Evolutionary conservation across 2,888 invertebrate species (phyloP), one percentile per base, ranked within the genome.

Genomic region (Hecatera dysodea): DNA sequence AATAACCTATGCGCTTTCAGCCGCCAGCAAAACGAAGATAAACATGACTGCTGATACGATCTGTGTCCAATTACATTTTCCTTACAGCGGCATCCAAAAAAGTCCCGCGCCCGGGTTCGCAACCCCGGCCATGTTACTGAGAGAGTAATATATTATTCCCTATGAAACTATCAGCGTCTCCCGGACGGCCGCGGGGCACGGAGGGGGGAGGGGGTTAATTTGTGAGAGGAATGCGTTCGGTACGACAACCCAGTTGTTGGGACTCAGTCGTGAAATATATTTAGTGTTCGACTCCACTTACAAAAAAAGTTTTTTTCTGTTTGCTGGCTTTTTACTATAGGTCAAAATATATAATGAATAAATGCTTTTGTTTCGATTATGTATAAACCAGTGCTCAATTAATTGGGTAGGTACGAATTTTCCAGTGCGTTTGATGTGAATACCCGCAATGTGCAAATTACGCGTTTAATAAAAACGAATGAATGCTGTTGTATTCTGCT

Each of bases 131-230:
- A 33, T 17, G 63, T 64, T 27, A 33, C 63, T 27, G 19, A 36
- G 19, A 36, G 4, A 42, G 27, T 56, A 42, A 67, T 80, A 39
- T 68, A 74, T 79, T 64, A 74, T 80, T 74, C 61, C 61, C 53
- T 74, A 61, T 29, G 64, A 68, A 62, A 75, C 69, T 65, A 53
- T 67, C 15, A 57, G 24, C 27, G 15, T 48, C 6, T 29, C 15
- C 19, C 39, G 5, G 67, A 56, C 46, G 42, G 24, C 63, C 62
- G 46, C 56, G 9, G 57, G 39, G 12, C n/a, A 11, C 62, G 36
- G 8, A 22, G 22, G 33, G n/a, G 7, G 50, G 19, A 11, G 46
- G n/a, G n/a, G 1, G 46, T 19, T 27, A 62, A n/a, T 46, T 66
- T 53, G 19, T 63, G 19, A 24, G 50, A 52, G 36, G n/a, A 36